A percentile compares a stretch with the other conserved stretches of the same genome.
Conservation (phyloP, 2,797 vertebrate genomes). For the Strix occidentalis region DNA sequence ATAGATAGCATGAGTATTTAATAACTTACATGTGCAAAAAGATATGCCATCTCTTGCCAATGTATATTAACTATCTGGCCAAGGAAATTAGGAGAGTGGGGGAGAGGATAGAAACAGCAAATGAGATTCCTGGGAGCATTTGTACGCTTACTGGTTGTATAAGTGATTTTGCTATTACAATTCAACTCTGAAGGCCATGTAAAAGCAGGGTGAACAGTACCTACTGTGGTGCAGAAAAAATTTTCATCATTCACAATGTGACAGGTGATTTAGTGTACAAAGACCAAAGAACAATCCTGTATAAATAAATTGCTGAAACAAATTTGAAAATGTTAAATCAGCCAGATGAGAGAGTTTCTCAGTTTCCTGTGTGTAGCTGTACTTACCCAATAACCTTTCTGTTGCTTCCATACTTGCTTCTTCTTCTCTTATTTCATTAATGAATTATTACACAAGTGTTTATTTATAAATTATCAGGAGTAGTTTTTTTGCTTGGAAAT, state of each 20-base stretch:
- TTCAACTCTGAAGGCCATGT: background rate
- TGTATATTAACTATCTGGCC: background rate
- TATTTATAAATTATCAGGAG: background rate
- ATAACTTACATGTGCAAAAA: background rate
- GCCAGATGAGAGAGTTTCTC: background rate
- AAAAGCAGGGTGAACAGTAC: background rate
- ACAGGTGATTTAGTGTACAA: background rate
- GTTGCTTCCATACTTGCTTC: background rate
- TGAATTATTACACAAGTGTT: background rate
- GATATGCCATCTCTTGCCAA: background rate
- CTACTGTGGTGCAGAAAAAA: background rate
- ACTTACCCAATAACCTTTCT: background rate
- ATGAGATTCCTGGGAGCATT: background rate
- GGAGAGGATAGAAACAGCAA: background rate
- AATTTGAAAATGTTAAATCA: background rate
- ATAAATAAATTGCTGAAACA: background rate
- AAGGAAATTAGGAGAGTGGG: background rate
- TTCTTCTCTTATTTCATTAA: background rate
- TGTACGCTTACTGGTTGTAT: rapidly evolving
- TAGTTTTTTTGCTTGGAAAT: background rate
- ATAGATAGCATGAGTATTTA: background rate
- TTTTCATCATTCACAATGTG: background rate
- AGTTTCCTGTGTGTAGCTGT: background rate
- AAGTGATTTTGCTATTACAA: background rate
- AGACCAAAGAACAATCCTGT: background rate